phyloP scores from a whole-genome alignment of 2,113 vertebrate genomes.

The Paramormyrops kingsleyae region DNA sequence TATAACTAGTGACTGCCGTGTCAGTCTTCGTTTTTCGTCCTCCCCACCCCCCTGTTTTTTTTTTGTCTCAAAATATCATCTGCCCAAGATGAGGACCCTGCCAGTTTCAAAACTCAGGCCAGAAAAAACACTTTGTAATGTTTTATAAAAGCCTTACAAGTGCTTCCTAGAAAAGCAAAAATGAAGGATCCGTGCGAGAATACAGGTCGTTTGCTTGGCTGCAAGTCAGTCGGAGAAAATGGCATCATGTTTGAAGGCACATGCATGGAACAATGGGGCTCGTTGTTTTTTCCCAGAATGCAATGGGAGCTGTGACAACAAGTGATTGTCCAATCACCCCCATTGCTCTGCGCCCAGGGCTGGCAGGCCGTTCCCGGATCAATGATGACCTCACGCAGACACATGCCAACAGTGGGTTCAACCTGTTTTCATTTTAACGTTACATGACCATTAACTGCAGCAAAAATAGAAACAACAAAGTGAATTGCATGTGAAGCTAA shows the following conservation, averaged over 20 bases:
- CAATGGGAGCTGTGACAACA: constrained; percentile 6
- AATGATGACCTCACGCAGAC: neutral
- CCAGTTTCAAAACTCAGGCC: neutral
- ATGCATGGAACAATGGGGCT: neutral
- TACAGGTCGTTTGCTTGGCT: neutral
- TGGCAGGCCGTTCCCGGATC: neutral
- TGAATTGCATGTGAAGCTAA: constrained; percentile 9
- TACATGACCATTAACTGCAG: constrained; percentile 12
- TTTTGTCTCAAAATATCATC: constrained; percentile 14
- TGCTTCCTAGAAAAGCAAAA: constrained; percentile 4
- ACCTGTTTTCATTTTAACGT: neutral
- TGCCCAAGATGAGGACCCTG: constrained; percentile 4
- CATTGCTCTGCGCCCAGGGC: neutral
- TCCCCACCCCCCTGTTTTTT: neutral
- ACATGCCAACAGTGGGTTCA: neutral
- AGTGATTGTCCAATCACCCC: neutral
- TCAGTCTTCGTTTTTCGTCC: neutral
- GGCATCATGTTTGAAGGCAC: constrained; percentile 10
- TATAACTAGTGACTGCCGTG: neutral
- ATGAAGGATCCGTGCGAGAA: constrained; percentile 7
- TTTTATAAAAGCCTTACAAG: constrained; percentile 1
- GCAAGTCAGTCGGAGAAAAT: neutral
- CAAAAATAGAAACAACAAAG: constrained; percentile 20
- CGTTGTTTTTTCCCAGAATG: neutral
- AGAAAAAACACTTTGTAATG: constrained; percentile 30